phyloP scores from a whole-genome alignment of 2,113 vertebrate genomes.

The Laticauda laticaudata region DNA sequence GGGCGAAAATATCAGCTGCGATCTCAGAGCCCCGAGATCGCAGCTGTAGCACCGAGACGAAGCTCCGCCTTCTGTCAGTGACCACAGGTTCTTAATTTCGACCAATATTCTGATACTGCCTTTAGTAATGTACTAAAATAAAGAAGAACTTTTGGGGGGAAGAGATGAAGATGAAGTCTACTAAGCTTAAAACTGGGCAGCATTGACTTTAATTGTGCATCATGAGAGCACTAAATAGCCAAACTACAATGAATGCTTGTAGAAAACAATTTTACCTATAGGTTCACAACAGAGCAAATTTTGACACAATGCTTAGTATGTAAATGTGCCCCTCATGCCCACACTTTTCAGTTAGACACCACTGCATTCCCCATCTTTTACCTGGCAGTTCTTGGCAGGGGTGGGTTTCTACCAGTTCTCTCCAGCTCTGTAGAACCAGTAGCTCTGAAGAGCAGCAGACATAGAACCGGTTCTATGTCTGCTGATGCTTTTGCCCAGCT shows the following conservation, averaged over 20 bases:
- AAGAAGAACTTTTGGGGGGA: background rate
- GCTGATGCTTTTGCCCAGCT: too few species aligned
- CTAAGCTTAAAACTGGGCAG: background rate
- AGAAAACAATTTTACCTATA: background rate
- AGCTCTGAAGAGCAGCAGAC: too few species aligned
- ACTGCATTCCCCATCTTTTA: background rate
- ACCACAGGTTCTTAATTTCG: too few species aligned
- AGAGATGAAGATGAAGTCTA: background rate
- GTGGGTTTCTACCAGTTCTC: too few species aligned
- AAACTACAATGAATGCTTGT: background rate
- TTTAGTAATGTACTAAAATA: background rate
- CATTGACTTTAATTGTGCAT: background rate
- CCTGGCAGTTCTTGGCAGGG: background rate
- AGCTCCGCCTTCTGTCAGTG: too few species aligned
- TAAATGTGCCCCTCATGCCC: background rate
- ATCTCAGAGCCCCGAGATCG: too few species aligned
- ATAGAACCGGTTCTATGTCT: too few species aligned
- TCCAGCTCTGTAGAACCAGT: too few species aligned
- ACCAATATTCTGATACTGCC: background rate
- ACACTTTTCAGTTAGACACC: background rate
- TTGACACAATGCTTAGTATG: background rate
- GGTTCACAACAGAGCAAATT: background rate
- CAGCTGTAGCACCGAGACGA: too few species aligned
- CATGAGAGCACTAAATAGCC: background rate
- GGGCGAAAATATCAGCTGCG: too few species aligned